Evolutionary conservation across 2,113 vertebrate species (phyloP), one percentile per base, ranked within the genome.

Genomic region (Pyrgilauda ruficollis): DNA sequence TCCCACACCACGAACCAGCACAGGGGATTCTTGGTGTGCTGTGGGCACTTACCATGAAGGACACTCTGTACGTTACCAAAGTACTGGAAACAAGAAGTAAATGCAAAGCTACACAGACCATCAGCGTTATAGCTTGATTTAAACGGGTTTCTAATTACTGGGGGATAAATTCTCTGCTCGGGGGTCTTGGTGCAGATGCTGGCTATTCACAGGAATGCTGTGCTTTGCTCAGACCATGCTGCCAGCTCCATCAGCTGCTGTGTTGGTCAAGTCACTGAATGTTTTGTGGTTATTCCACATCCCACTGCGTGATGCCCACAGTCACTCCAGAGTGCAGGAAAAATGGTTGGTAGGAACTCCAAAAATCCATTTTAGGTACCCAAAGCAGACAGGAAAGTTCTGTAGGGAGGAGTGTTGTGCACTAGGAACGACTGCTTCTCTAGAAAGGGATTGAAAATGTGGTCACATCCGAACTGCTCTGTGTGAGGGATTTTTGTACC

Each of bases 231-330:
- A 90, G 73, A 24, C 31, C 8, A 0, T 20, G 22, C 39, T 53
- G 1, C 6, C 59, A 72, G 12, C 31, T 66, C 90, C 24, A 17
- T 15, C 72, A 69, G 14, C 67, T 72, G 70, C 55, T 27, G 27
- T 33, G 18, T 3, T 83, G 58, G 41, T 68, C 35, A 11, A 35
- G 47, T 56, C 69, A 33, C 35, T n/a, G 66, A 37, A 33, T 49
- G 68, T 44, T 46, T 15, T 46, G 58, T 21, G n/a, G 13, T n/a
- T 49, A 13, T 44, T 76, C 56, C n/a, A 44, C 13, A 33, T 56
- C 24, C 62, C 27, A 7, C 74, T 26, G 44, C 0, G 0, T 37
- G 62, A 52, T 56, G 17, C 21, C 37, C 12, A 7, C 44, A 68
- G 24, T 31, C 64, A 31, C 49, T 30, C 62, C 41, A 37, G 13